phyloP scores from a whole-genome alignment of 2,888 invertebrate genomes.

The Napeogenes inachia region DNA sequence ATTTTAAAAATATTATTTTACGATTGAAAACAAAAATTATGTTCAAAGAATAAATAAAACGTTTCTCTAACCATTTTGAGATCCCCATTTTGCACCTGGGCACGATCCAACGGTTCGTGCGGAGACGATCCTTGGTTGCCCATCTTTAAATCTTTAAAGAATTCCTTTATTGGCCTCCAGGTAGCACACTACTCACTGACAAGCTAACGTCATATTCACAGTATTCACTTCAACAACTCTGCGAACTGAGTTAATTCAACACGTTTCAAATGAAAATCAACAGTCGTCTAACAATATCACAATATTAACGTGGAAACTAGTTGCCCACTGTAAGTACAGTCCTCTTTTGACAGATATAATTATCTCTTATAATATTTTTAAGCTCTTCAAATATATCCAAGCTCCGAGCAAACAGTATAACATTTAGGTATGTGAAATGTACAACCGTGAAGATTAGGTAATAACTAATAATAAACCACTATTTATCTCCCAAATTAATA shows the following conservation, averaged over 20 bases:
- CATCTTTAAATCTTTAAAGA: conserved; percentile 66
- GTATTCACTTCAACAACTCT: conserved; percentile 33
- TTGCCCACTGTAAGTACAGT: conserved; percentile 48
- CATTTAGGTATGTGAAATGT: conserved; percentile 44
- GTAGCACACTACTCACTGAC: conserved; percentile 28
- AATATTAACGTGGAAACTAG: conserved; percentile 44
- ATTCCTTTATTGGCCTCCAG: conserved; percentile 13
- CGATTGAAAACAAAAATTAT: too few relatives aligned
- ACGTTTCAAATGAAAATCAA: conserved; percentile 41
- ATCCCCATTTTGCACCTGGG: conserved; percentile 69
- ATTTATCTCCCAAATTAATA: too few relatives aligned
- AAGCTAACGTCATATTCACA: conserved; percentile 37
- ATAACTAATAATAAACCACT: too few relatives aligned
- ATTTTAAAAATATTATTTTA: too few relatives aligned
- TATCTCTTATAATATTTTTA: conserved; percentile 63
- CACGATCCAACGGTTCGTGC: conserved; percentile 88
- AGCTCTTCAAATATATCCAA: conserved; percentile 68
- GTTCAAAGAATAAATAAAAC: conserved; percentile 18
- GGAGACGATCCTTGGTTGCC: conserved; percentile 90
- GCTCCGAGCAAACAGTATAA: conserved; percentile 64
- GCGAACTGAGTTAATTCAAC: conserved; percentile 15
- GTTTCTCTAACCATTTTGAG: conserved; percentile 65
- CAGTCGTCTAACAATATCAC: conserved; percentile 47
- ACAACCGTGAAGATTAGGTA: not conserved
- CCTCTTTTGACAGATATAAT: conserved; percentile 55